phyloP scores from a whole-genome alignment of 1,140 invertebrate genomes.

The Forficula auricularia region DNA sequence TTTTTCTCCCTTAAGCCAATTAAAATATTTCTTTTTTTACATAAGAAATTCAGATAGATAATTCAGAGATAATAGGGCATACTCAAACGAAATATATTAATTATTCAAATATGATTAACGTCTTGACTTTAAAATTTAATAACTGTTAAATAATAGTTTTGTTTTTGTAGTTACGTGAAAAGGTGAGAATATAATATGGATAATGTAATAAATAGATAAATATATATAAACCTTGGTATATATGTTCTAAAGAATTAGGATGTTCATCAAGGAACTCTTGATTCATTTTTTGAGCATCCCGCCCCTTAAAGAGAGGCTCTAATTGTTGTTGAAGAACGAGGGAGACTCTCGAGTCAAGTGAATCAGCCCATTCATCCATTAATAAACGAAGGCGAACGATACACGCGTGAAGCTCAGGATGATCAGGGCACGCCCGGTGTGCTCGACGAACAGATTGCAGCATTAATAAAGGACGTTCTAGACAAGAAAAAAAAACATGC shows the following conservation, averaged over 20 bases:
- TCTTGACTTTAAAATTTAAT: no score
- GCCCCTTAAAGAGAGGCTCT: conserved; percentile 38
- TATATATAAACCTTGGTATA: conserved; percentile 54
- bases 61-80: no score
- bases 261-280: conserved; percentile 45
- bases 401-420: conserved; percentile 72
- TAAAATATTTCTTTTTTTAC: no score
- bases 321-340: conserved; percentile 61
- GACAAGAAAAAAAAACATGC: conserved; percentile 4
- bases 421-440: conserved; percentile 44
- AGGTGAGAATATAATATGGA: no score
- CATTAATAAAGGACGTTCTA: conserved; percentile 67
- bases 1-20: no score
- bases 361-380: conserved; percentile 22
- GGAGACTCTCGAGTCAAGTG: conserved; percentile 40
- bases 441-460: conserved; percentile 79
- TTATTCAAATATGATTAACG: no score
- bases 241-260: conserved; percentile 41
- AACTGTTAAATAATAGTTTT: no score
- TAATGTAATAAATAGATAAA: no score
- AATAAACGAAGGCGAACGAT: conserved; percentile 54
- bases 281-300: conserved; percentile 46
- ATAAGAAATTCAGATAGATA: no score
- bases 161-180: no score
- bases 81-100: no score